Evolutionary conservation across 2,797 vertebrate genomes (phyloP).

Genomic region (Okamejei kenojei): DNA sequence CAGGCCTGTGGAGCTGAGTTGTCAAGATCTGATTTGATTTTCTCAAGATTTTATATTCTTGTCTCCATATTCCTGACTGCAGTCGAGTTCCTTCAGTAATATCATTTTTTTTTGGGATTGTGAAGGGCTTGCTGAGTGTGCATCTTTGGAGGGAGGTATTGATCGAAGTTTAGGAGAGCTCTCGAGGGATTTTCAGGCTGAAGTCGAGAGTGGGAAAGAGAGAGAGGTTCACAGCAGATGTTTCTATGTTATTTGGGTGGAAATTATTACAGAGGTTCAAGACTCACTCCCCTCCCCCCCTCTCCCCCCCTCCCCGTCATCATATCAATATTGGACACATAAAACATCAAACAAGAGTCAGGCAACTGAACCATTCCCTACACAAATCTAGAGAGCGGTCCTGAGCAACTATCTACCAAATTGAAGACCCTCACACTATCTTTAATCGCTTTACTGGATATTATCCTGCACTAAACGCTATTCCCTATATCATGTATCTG

Average conservation of each 20-base stretch:
- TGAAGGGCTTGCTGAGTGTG: neutral
- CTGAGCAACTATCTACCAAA: too few relatives aligned
- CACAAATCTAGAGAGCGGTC: too few relatives aligned
- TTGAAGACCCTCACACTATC: too few relatives aligned
- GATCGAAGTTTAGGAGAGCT: too few relatives aligned
- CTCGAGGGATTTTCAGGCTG: neutral
- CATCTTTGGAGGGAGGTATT: neutral
- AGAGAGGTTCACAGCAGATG: neutral
- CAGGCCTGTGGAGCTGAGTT: neutral
- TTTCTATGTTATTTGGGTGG: neutral
- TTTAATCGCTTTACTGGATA: too few relatives aligned
- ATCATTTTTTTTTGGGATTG: neutral
- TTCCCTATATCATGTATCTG: too few relatives aligned
- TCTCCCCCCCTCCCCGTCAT: neutral
- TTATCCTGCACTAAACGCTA: too few relatives aligned
- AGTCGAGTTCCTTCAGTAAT: neutral
- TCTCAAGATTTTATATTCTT: neutral
- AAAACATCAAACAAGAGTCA: neutral
- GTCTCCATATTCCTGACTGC: neutral
- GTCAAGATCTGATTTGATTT: neutral
- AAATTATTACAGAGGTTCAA: neutral
- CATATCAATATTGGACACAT: neutral
- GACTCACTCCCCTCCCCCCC: too few relatives aligned
- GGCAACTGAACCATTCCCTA: too few relatives aligned
- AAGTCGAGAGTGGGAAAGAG: too few relatives aligned